Evolutionary conservation across 1,140 invertebrate genomes (phyloP).

Genomic region (Pachypeltis micranthus): DNA sequence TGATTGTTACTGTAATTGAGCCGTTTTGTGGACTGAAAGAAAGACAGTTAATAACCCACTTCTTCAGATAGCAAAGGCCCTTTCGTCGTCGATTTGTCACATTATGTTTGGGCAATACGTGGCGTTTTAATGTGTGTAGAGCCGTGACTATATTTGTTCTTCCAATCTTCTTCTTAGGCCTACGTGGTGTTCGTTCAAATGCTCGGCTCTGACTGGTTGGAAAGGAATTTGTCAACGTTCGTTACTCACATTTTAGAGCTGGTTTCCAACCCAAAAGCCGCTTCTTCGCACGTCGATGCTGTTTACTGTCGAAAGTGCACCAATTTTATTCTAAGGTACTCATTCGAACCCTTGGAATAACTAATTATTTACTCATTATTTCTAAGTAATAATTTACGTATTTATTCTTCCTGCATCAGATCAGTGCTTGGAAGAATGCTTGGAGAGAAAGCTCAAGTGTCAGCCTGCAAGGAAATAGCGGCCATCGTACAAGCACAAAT

Average conservation of each 20-base stretch:
- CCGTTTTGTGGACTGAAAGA: too few species aligned
- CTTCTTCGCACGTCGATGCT: constrained; percentile 89
- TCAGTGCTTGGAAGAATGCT: constrained; percentile 78
- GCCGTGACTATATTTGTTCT: too few species aligned
- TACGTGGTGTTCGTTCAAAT: constrained; percentile 90
- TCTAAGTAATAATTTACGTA: too few species aligned
- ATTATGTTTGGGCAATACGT: too few species aligned
- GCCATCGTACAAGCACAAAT: constrained; percentile 86
- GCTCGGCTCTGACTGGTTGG: constrained; percentile 86
- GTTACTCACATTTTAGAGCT: constrained; percentile 82
- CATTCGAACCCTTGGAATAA: too few species aligned
- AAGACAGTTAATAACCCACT: too few species aligned
- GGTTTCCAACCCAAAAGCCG: constrained; percentile 85
- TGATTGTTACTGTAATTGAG: too few species aligned
- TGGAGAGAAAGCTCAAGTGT: constrained; percentile 90
- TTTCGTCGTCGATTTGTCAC: too few species aligned
- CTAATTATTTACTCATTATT: too few species aligned
- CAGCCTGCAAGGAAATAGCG: constrained; percentile 88
- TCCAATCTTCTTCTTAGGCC: constrained; percentile 65
- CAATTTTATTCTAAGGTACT: constrained; percentile 82
- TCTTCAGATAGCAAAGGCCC: too few species aligned
- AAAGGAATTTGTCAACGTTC: constrained; percentile 76
- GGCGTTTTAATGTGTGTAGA: too few species aligned
- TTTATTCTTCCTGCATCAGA: background rate
- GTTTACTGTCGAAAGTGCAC: constrained; percentile 97